Percentiles rank a stretch among this genome's conserved stretches.
phyloP scores from a whole-genome alignment of 1,140 invertebrate genomes.

The Lutraria rhynchaena region DNA sequence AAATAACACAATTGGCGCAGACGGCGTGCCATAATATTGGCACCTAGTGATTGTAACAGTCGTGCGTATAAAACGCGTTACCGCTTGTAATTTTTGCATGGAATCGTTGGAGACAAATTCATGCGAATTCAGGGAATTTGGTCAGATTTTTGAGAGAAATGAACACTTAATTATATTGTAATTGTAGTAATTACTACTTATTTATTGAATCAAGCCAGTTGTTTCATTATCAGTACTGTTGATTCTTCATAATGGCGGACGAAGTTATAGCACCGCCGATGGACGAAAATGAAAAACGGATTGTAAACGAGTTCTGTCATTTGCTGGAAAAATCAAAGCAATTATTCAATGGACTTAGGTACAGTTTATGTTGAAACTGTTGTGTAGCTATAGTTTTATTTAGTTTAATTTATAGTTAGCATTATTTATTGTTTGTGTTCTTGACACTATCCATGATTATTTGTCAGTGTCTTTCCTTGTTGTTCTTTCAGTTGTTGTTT shows the following conservation, averaged over 20 bases:
- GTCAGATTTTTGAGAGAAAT: background rate
- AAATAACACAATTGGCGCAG: too few species aligned
- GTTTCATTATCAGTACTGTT: background rate
- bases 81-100: constrained; percentile 35
- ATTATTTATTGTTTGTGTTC: background rate
- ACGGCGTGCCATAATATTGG: too few species aligned
- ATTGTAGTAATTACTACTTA: background rate
- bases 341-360: constrained; percentile 97
- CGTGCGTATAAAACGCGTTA: background rate
- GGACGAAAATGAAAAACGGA: constrained; percentile 89
- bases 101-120: background rate
- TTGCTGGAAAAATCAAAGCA: constrained; percentile 98
- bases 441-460: background rate
- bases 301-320: constrained; percentile 98
- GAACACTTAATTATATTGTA: background rate
- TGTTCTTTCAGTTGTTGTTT: too few species aligned
- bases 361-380: constrained; percentile 58
- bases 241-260: constrained; percentile 75
- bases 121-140: constrained; percentile 8
- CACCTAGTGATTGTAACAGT: background rate
- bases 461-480: too few species aligned
- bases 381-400: background rate
- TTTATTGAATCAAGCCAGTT: background rate
- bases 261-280: constrained; percentile 65
- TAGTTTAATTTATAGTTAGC: background rate